Percentiles rank a stretch among this genome's conserved stretches.
phyloP scores from a whole-genome alignment of 2,113 vertebrate species.

The Lamprotornis superbus region DNA sequence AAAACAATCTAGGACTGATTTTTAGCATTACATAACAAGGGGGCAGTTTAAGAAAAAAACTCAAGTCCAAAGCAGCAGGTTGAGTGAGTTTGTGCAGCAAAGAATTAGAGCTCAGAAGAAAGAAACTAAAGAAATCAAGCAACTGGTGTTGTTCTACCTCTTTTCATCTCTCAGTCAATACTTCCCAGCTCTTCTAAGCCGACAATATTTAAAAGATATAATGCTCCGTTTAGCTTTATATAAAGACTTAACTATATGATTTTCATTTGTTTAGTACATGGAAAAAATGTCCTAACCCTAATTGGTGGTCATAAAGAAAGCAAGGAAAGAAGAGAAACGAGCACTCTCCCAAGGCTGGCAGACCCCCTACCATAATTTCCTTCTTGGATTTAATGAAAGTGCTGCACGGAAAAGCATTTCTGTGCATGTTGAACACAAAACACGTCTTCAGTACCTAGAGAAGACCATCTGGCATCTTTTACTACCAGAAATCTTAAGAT shows the following conservation, averaged over 20 bases:
- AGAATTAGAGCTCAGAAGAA: background rate
- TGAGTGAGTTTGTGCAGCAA: background rate
- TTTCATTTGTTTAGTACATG: background rate
- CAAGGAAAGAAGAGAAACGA: background rate
- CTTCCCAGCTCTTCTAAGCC: background rate
- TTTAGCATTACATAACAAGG: constrained; percentile 75
- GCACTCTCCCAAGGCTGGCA: background rate
- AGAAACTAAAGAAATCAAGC: background rate
- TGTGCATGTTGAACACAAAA: background rate
- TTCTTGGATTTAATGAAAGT: background rate
- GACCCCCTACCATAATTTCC: background rate
- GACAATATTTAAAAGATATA: background rate
- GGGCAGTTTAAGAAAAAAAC: constrained; percentile 35
- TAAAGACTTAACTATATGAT: background rate
- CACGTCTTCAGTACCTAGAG: background rate
- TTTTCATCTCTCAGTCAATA: background rate
- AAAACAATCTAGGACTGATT: constrained; percentile 67
- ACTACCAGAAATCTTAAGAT: background rate
- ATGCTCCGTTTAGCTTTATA: background rate
- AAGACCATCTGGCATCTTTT: background rate
- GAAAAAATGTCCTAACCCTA: background rate
- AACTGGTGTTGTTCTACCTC: background rate
- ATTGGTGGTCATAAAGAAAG: background rate
- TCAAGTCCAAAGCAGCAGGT: constrained; percentile 53
- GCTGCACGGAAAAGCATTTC: background rate